Evolutionary conservation across 2,888 invertebrate genomes (phyloP).

Genomic region (Heteromurus nitidus): DNA sequence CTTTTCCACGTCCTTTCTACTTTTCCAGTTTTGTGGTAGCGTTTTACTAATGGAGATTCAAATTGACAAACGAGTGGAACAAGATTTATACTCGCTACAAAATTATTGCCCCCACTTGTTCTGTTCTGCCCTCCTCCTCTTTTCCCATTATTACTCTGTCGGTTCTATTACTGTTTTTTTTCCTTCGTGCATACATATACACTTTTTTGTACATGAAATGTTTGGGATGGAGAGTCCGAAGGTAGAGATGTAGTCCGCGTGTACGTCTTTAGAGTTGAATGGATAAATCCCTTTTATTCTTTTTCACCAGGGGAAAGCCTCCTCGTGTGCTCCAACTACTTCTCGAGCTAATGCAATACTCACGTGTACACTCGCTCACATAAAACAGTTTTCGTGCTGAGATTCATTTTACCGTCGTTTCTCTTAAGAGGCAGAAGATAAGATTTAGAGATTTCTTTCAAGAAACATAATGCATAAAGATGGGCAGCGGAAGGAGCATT

Average conservation of each 20-base stretch:
- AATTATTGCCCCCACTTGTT: constrained; percentile 62
- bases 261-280: constrained; percentile 35
- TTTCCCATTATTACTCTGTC: constrained; percentile 56
- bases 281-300: constrained; percentile 51
- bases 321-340: neutral
- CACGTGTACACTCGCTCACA: constrained; percentile 35
- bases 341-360: constrained; percentile 19
- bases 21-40: constrained; percentile 48
- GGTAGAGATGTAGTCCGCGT: neutral
- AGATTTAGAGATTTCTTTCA: constrained; percentile 58
- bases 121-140: constrained; percentile 47
- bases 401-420: constrained; percentile 62
- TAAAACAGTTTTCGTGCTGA: constrained; percentile 58
- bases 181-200: constrained; percentile 38
- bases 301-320: constrained; percentile 18
- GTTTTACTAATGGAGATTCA: constrained; percentile 65
- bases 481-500: constrained; percentile 19
- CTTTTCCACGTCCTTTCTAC: too few relatives aligned
- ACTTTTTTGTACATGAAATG: neutral
- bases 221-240: too few relatives aligned
- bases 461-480: constrained; percentile 34
- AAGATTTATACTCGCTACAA: constrained; percentile 57
- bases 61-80: constrained; percentile 65
- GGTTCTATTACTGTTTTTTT: constrained; percentile 1
- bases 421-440: constrained; percentile 46